Evolutionary conservation across 2,888 invertebrate species (phyloP).

Genomic region (Auanema freiburgensis): DNA sequence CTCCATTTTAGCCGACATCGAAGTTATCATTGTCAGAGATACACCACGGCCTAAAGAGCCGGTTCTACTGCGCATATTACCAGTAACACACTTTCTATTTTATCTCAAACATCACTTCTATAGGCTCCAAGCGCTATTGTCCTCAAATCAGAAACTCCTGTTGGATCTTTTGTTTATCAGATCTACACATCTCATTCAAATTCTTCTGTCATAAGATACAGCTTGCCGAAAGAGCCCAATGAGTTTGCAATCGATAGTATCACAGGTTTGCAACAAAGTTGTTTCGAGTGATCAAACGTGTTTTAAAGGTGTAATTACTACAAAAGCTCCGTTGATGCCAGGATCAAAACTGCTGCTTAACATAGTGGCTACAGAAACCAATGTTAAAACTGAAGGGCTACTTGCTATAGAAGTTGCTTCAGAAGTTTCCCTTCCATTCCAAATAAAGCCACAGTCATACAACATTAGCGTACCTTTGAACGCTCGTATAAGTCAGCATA

Average conservation of each 20-base stretch:
- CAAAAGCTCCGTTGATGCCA: neutral
- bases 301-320: neutral
- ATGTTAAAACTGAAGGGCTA: neutral
- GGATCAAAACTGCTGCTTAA: neutral
- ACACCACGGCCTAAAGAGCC: too few species aligned
- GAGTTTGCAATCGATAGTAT: neutral
- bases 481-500: neutral
- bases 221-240: neutral
- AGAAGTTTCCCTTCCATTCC: neutral
- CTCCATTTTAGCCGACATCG: too few species aligned
- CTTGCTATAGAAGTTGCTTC: neutral
- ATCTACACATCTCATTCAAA: neutral
- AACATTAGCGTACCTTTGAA: neutral
- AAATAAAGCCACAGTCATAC: neutral
- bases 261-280: neutral
- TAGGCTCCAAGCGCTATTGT: slow-evolving; percentile 8
- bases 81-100: too few species aligned
- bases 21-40: too few species aligned
- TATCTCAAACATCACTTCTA: neutral
- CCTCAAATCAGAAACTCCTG: slow-evolving; percentile 10
- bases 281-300: neutral
- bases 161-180: slow-evolving; percentile 20
- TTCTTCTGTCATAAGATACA: neutral
- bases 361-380: neutral
- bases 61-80: too few species aligned